Percentiles rank a stretch among this genome's conserved stretches.
phyloP scores from a whole-genome alignment of 2,888 invertebrate genomes.

The Drosophila mimica region DNA sequence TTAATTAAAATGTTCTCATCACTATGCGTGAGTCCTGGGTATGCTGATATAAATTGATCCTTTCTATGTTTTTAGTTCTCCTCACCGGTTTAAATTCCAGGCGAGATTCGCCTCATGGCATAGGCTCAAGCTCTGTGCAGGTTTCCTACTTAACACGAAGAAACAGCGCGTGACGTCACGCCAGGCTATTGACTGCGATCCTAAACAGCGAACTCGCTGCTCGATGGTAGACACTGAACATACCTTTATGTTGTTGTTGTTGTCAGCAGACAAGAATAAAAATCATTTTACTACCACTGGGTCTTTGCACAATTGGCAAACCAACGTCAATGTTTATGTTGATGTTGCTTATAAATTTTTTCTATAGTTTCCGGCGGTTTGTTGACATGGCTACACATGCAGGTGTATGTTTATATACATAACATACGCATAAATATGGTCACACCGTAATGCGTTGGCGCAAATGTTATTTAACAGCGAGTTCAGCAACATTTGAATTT shows the following conservation, averaged over 20 bases:
- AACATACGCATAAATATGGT: constrained; percentile 24
- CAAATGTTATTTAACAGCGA: constrained; percentile 15
- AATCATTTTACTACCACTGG: constrained; percentile 29
- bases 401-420: constrained; percentile 3
- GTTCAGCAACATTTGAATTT: not conserved
- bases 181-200: constrained; percentile 13
- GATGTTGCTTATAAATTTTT: constrained; percentile 19
- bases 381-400: constrained; percentile 35
- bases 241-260: constrained; percentile 5
- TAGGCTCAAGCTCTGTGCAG: constrained; percentile 14
- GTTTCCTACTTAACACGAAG: not conserved
- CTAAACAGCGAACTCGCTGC: constrained; percentile 3
- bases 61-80: not conserved
- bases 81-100: not conserved
- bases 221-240: constrained; percentile 5
- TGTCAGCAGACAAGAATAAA: constrained; percentile 6
- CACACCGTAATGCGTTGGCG: constrained; percentile 10
- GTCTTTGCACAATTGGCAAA: constrained; percentile 1
- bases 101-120: constrained; percentile 22
- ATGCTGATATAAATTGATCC: not conserved
- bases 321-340: constrained; percentile 24
- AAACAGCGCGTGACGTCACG: constrained; percentile 34
- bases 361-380: constrained; percentile 43
- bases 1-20: constrained; percentile 68
- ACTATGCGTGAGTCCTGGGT: constrained; percentile 31